phyloP scores from a whole-genome alignment of 37 sponge, comb jelly and placozoan genomes.

The Amphimedon queenslandica region DNA sequence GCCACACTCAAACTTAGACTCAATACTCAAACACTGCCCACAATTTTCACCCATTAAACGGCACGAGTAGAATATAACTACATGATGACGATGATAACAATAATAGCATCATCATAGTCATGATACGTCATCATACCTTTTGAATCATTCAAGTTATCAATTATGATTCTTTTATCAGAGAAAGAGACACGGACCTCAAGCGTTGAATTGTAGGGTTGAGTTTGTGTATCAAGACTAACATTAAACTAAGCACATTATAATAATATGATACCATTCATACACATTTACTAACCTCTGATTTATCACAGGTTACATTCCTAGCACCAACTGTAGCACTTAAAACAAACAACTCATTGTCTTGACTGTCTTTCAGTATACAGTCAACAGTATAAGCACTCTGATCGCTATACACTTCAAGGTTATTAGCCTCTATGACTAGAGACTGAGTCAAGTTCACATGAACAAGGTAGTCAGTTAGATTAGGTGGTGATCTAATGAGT shows the following conservation, averaged over 20 bases:
- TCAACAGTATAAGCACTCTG: neutral
- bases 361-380: neutral
- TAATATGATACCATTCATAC: too few species aligned
- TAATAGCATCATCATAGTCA: constrained; percentile 1
- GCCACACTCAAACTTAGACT: constrained; percentile 38
- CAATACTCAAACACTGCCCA: constrained; percentile 69
- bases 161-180: too few species aligned
- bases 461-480: neutral
- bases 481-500: neutral
- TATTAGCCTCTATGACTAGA: neutral
- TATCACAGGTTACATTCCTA: too few species aligned
- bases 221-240: too few species aligned
- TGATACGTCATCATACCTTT: too few species aligned
- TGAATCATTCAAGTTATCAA: too few species aligned
- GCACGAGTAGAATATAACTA: constrained; percentile 81
- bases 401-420: too few species aligned
- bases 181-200: too few species aligned
- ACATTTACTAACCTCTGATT: too few species aligned
- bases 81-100: neutral
- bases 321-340: too few species aligned
- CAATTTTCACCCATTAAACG: constrained; percentile 67
- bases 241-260: too few species aligned
- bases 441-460: neutral
- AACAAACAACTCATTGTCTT: neutral
- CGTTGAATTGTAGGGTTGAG: too few species aligned